These are phyloP conservation scores for Semotilus atromaculatus DNA, from an alignment of 2,797 vertebrate genomes.

Conservation along the genomic window DNA sequence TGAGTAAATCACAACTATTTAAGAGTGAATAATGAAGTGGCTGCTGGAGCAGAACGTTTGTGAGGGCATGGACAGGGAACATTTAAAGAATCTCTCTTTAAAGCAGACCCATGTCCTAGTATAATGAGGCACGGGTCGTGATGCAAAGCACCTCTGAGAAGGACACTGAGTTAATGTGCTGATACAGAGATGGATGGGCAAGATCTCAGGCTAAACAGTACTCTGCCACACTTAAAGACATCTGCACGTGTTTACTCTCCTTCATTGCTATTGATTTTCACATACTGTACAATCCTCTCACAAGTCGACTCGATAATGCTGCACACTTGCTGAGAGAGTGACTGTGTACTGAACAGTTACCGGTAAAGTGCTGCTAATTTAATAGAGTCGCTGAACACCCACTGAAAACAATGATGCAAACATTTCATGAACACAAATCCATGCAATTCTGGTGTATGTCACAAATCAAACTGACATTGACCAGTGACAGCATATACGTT, in stretches of 20 bases:
- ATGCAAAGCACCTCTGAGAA: slow-evolving; percentile 29
- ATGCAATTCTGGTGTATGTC: slow-evolving; percentile 13
- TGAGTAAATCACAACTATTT: slow-evolving; percentile 17
- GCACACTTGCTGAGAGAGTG: slow-evolving; percentile 67
- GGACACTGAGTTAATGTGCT: slow-evolving; percentile 60
- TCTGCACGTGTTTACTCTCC: slow-evolving; percentile 69
- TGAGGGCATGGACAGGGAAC: slow-evolving; percentile 48
- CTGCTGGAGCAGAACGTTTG: slow-evolving; percentile 46
- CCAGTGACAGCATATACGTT: slow-evolving; percentile 21
- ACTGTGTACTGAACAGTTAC: slow-evolving; percentile 28
- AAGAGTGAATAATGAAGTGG: slow-evolving; percentile 58
- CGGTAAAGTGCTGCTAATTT: slow-evolving; percentile 44
- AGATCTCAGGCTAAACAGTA: slow-evolving; percentile 61
- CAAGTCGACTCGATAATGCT: slow-evolving; percentile 67
- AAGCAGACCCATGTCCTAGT: slow-evolving; percentile 41
- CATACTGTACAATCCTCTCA: slow-evolving; percentile 68
- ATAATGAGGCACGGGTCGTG: slow-evolving; percentile 49
- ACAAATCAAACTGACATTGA: slow-evolving; percentile 33
- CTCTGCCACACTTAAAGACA: slow-evolving; percentile 63
- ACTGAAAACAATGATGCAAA: slow-evolving; percentile 50
- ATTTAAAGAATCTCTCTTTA: slow-evolving; percentile 45
- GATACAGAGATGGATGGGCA: slow-evolving; percentile 66
- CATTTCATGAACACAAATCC: slow-evolving; percentile 32
- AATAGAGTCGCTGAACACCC: slow-evolving; percentile 12
- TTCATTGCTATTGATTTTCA: slow-evolving; percentile 77